Evolutionary conservation across 35 echinoderm and acorn worm species (phyloP).

Genomic region (Strongylocentrotus purpuratus): DNA sequence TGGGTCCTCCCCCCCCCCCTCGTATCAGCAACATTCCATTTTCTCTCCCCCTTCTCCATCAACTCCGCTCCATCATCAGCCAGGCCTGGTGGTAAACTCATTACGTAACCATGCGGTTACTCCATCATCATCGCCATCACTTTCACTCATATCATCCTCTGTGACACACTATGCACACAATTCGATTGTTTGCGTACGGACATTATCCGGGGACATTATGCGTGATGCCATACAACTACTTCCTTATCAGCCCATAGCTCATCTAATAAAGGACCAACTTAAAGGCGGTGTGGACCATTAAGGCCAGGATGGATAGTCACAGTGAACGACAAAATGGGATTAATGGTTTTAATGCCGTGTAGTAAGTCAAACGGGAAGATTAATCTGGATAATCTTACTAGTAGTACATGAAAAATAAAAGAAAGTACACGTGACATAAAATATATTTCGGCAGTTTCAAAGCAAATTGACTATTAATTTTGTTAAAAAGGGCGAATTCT

Average conservation of each 20-base stretch:
- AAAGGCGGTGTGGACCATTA: not conserved
- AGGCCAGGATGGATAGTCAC: not conserved
- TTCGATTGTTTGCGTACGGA: conserved; percentile 1
- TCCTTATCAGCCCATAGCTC: not conserved
- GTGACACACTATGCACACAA: conserved; percentile 9
- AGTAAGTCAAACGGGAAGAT: not conserved
- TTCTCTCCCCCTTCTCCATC: not conserved
- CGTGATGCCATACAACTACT: not conserved
- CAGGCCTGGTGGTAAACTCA: not conserved
- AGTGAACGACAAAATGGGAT: not conserved
- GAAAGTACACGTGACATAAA: not conserved
- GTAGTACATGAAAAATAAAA: not conserved
- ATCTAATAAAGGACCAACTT: not conserved
- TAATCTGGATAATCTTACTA: not conserved
- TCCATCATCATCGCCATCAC: not conserved
- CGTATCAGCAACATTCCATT: not conserved
- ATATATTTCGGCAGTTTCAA: not conserved
- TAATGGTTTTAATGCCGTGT: not conserved
- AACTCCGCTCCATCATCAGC: not conserved
- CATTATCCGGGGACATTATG: not conserved
- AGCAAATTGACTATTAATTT: not conserved
- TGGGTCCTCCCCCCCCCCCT: not conserved
- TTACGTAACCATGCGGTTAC: not conserved
- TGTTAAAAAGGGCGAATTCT: not conserved
- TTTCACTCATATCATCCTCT: not conserved